Conservation (phyloP, 2,888 invertebrate genomes). For the Shargacucullia verbasci region DNA sequence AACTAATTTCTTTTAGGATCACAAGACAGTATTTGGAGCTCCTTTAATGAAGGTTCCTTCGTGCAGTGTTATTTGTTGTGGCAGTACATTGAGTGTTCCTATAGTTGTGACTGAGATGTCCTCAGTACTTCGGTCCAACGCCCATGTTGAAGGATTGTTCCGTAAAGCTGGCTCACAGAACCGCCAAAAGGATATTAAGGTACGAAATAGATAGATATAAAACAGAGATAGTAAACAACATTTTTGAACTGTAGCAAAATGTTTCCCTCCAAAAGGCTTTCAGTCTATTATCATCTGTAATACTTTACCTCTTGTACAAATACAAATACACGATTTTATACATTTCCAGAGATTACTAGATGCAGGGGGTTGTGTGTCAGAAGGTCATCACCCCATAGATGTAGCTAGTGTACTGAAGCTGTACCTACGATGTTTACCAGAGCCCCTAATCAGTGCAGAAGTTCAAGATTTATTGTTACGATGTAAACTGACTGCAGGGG, state of each 20-base stretch:
- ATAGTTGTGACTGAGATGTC: conserved; percentile 92
- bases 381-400: conserved; percentile 94
- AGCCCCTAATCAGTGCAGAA: conserved; percentile 93
- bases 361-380: conserved; percentile 91
- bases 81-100: conserved; percentile 92
- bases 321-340: background rate
- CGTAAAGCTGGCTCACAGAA: conserved; percentile 96
- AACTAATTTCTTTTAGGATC: conserved; percentile 71
- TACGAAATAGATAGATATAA: conserved; percentile 66
- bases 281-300: no score
- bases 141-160: conserved; percentile 95
- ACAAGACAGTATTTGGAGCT: conserved; percentile 85
- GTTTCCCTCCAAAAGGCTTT: no score
- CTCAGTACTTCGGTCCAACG: conserved; percentile 91
- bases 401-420: conserved; percentile 95
- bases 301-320: no score
- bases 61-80: conserved; percentile 90
- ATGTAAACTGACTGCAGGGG: conserved; percentile 89
- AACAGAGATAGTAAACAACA: no score
- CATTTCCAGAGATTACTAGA: conserved; percentile 90
- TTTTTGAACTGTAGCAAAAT: no score
- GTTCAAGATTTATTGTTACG: conserved; percentile 94
- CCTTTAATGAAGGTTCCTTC: conserved; percentile 84
- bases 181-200: conserved; percentile 95
- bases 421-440: conserved; percentile 95